Base-by-base conservation (phyloP, 2,888 invertebrate genomes). In the Oligia fasciuncula region DNA sequence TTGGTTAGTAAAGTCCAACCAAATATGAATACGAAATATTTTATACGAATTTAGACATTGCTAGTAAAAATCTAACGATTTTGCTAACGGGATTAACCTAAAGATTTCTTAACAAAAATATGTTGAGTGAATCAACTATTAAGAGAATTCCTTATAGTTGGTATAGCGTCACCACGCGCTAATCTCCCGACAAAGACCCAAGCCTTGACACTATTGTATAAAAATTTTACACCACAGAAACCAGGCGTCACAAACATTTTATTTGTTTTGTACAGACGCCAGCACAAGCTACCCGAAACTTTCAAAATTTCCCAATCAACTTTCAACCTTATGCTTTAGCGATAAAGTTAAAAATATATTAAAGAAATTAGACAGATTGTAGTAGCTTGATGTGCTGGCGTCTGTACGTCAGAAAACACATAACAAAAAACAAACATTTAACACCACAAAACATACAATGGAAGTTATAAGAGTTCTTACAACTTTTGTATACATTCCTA, bases 401-500 rank as follows among this genome's bases (percentile, higher is more conserved):
- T 29, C 29, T 23, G 23, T 57, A 11, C 54, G 23, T 23, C 23
- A 54, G 19, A 54, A 19, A 54, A 19, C 6, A 51, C 17, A 19
- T 14, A 51, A 6, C 5, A 51, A 17, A 51, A 51, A 19, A 54
- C 19, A 54, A 54, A 54, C 6, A 19, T 54, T 19, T 54, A 19
- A 54, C 0, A 14, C 14, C 49, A 49, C 49, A 49, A 4, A 49
- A 49, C 2, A 54, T 51, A 51, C 6, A 54, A 6, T 19, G 54
- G 19, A 54, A 54, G 54, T 23, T 54, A 9, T 54, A 54, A 23
- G 54, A 54, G 66, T 82, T 73, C 70, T 69, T 60, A 40, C 29
- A 88, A 83, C 69, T 80, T 88, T 76, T 87, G 81, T 81, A 88
- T 88, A 89, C 89, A 90, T 90, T 90, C 83, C 89, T 91, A 91